Evolutionary conservation across 2,797 vertebrate species (phyloP).

Genomic region (Sebastes cheni): DNA sequence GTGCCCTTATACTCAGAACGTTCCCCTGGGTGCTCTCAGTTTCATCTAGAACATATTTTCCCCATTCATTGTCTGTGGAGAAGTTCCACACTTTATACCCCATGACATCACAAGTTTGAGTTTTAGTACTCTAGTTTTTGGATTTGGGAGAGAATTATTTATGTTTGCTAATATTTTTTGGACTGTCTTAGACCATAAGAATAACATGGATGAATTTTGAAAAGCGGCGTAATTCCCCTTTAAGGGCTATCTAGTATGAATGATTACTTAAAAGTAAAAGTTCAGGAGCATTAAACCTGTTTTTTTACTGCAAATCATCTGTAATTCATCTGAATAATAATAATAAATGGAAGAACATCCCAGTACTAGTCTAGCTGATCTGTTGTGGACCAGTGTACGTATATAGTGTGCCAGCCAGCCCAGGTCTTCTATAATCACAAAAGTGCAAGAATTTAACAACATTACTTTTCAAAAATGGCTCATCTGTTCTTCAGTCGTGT

Average conservation of each 20-base stretch:
- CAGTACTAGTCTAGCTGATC: not conserved
- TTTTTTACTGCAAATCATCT: not conserved
- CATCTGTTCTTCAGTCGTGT: not conserved
- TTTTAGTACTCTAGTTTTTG: not conserved
- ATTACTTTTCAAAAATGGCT: not conserved
- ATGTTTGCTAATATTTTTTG: too few relatives aligned
- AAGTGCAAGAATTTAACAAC: not conserved
- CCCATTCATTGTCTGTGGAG: too few relatives aligned
- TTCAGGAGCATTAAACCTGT: not conserved
- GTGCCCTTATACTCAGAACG: too few relatives aligned
- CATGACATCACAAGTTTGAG: too few relatives aligned
- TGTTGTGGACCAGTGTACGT: not conserved
- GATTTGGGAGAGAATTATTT: too few relatives aligned
- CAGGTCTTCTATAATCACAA: not conserved
- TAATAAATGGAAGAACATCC: not conserved
- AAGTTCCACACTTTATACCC: too few relatives aligned
- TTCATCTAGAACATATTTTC: too few relatives aligned
- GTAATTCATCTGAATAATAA: not conserved
- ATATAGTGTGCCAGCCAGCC: not conserved
- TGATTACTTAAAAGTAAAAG: too few relatives aligned
- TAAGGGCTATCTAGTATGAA: not conserved
- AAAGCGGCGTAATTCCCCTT: fast-evolving
- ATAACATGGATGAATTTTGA: too few relatives aligned
- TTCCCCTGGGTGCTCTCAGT: too few relatives aligned
- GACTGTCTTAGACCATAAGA: too few relatives aligned